These are phyloP conservation scores for Enteromius radiatus DNA, from an alignment of 2,797 vertebrate genomes.

Conservation along the genomic window DNA sequence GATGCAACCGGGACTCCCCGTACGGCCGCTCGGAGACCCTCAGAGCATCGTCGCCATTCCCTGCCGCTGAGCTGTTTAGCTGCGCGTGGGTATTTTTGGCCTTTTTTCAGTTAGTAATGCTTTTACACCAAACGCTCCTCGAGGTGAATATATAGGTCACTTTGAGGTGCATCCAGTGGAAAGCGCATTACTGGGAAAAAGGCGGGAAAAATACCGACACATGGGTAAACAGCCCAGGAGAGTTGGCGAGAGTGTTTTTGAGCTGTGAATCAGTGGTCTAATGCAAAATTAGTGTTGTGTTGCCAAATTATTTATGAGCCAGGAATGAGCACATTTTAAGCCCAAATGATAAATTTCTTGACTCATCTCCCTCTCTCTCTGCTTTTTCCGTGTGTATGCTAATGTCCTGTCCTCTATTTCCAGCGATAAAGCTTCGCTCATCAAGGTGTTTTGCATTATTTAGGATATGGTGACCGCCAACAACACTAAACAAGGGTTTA, in stretches of 20 bases:
- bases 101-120: conserved; percentile 32
- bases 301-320: conserved; percentile 82
- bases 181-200: conserved; percentile 70
- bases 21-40: conserved; percentile 73
- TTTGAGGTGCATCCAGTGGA: conserved; percentile 64
- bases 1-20: conserved; percentile 64
- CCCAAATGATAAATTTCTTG: conserved; percentile 74
- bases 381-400: conserved; percentile 34
- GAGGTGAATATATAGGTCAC: conserved; percentile 61
- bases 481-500: conserved; percentile 69
- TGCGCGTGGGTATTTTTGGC: conserved; percentile 13
- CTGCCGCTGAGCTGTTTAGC: conserved; percentile 19
- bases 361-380: conserved; percentile 68
- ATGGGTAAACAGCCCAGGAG: conserved; percentile 73
- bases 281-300: conserved; percentile 83
- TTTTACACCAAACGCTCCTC: conserved; percentile 7
- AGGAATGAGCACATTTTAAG: conserved; percentile 76
- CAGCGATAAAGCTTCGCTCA: conserved; percentile 41
- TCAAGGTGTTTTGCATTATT: conserved; percentile 72
- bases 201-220: conserved; percentile 47
- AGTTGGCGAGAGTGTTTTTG: conserved; percentile 80
- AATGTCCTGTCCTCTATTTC: conserved; percentile 45
- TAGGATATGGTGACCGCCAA: conserved; percentile 67
- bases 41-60: conserved; percentile 65
- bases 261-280: conserved; percentile 85